Base-by-base conservation (phyloP, 2,888 invertebrate genomes). In the Reticulitermes lucifugus region DNA sequence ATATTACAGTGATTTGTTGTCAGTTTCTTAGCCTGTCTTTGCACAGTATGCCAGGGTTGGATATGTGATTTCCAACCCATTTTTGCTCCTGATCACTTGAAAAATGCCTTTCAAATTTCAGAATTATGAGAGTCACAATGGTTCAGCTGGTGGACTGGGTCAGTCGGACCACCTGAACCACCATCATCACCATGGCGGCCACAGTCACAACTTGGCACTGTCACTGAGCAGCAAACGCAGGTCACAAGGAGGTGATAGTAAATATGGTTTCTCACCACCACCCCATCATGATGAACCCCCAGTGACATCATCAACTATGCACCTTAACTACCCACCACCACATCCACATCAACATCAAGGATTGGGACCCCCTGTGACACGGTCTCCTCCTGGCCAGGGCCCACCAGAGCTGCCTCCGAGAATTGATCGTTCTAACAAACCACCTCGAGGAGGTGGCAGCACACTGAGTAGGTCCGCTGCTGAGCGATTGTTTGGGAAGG, bases 331-430 rank as follows among this genome's bases (percentile, higher is more conserved):
- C 73, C 85, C 87, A 7, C 86, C 86, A 25, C 87, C 86, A 55
- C 87, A 86, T 41, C 86, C 87, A 41, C 87, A 85, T 60, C 83
- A 81, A 55, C 83, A 70, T 73, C 65, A 79, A 12, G 85, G 85
- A 21, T 60, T 65, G 14, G 55, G 81, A 29, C 85, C 87, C 25
- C 88, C 88, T 55, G 85, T 88, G 77, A 86, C 87, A 60, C 87
- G 88, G 84, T 88, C 88, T 82, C 86, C 88, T 80, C 87, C 87
- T 6, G 84, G 85, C 21, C 86, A 87, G 80, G 79, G 84, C 43
- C 85, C 95, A 29, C 97, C 97, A 2, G 97, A 97, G 92, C 91
- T 97, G 86, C 98, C 98, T 0, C 98, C 98, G 2, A 93, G 97
- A 84, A 94, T 97, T 41, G 95, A 96, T 91, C 92, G 96, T 51